These are phyloP conservation scores for Pomatorhinus ruficollis DNA, from an alignment of 2,113 vertebrate species.

Conservation along the genomic window DNA sequence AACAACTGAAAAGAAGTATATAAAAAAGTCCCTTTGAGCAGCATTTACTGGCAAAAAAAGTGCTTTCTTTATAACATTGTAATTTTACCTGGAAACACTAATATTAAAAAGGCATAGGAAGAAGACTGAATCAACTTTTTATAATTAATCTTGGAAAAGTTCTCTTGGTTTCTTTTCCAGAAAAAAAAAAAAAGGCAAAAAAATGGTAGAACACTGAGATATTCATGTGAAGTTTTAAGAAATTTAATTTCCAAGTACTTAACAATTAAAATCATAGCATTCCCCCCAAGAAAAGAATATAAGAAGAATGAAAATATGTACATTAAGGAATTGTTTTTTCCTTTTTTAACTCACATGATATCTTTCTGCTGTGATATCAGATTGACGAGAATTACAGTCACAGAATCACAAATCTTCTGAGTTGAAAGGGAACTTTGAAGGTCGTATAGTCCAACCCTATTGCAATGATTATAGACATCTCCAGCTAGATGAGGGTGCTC, in stretches of 20 bases:
- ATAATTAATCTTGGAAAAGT: not conserved
- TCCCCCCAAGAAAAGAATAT: not conserved
- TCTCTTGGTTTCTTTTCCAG: not conserved
- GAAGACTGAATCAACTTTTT: not conserved
- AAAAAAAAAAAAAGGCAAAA: accelerated
- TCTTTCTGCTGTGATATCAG: not conserved
- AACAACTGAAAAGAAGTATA: not conserved
- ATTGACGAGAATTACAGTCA: not conserved
- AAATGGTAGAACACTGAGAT: not conserved
- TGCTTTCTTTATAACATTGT: not conserved
- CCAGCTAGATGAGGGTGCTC: not conserved
- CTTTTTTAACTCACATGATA: not conserved
- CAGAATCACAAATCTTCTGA: not conserved
- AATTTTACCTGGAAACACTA: not conserved
- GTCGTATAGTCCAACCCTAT: not conserved
- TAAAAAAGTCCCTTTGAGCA: not conserved
- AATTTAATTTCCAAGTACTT: not conserved
- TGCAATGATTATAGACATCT: not conserved
- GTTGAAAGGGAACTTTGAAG: not conserved
- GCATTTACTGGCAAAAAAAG: not conserved
- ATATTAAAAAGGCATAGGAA: not conserved
- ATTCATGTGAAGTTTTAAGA: not conserved
- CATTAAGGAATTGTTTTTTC: not conserved
- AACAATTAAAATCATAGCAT: not conserved
- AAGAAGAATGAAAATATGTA: not conserved